Evolutionary conservation across 2,888 invertebrate species (phyloP).

Genomic region (Hydroisotoma schaefferi): DNA sequence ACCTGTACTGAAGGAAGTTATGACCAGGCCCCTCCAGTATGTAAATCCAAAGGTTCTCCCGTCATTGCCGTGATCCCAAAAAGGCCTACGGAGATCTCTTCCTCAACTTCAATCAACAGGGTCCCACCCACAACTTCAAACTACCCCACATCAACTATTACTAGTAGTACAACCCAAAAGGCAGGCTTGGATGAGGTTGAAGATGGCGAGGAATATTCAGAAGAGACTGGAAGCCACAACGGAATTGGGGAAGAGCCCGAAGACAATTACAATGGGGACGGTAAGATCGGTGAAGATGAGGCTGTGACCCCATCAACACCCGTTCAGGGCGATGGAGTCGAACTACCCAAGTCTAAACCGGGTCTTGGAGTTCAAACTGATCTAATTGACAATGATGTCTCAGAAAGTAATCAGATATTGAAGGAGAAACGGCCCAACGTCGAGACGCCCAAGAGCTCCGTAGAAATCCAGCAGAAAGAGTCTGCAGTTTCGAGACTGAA

Average conservation of each 20-base stretch:
- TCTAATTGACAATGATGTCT: conserved; percentile 68
- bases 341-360: not conserved
- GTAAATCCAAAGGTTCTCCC: conserved; percentile 51
- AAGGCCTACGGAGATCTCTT: conserved; percentile 7
- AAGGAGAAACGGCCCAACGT: conserved; percentile 55
- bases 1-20: conserved; percentile 75
- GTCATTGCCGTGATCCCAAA: not conserved
- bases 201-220: conserved; percentile 8
- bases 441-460: conserved; percentile 58
- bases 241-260: conserved; percentile 12
- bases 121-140: not conserved
- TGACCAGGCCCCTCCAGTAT: conserved; percentile 71
- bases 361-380: conserved; percentile 27
- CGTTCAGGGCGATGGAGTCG: not conserved
- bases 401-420: conserved; percentile 51
- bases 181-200: conserved; percentile 23
- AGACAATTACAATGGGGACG: not conserved
- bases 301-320: not conserved
- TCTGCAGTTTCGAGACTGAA: conserved; percentile 65
- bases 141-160: conserved; percentile 8
- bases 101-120: not conserved
- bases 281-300: not conserved
- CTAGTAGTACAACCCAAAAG: conserved; percentile 18
- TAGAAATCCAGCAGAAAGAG: conserved; percentile 53
- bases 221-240: conserved; percentile 15